These are phyloP conservation scores for Hyla sarda DNA, from an alignment of 2,113 vertebrate species.

Conservation along the genomic window DNA sequence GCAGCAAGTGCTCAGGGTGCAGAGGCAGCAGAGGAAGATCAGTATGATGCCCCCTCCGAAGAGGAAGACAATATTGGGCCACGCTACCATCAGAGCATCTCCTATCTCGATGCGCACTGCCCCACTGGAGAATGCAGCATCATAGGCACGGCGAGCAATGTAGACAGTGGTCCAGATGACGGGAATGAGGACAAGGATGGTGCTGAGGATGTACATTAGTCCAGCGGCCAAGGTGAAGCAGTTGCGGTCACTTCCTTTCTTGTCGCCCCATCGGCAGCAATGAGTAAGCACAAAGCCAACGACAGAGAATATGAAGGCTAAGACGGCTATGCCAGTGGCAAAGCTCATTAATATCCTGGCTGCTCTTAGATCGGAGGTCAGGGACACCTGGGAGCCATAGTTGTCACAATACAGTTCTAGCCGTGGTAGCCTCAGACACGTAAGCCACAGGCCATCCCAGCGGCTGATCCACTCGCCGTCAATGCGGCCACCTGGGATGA, in stretches of 20 bases:
- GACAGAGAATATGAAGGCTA: conserved; percentile 68
- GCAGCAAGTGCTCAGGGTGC: conserved; percentile 63
- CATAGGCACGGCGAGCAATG: conserved; percentile 79
- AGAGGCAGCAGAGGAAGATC: conserved; percentile 67
- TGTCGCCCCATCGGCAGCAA: background rate
- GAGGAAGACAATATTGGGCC: conserved; percentile 73
- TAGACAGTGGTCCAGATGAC: conserved; percentile 78
- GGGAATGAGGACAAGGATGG: conserved; percentile 73
- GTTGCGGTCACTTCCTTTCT: conserved; percentile 62
- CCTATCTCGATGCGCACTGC: conserved; percentile 79
- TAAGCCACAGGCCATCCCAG: conserved; percentile 95
- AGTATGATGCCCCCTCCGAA: conserved; percentile 75
- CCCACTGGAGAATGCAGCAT: conserved; percentile 75
- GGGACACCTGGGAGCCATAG: conserved; percentile 83
- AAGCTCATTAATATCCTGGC: conserved; percentile 88
- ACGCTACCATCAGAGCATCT: conserved; percentile 78
- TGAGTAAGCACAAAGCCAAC: conserved; percentile 62
- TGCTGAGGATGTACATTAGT: conserved; percentile 68
- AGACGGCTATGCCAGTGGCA: conserved; percentile 75
- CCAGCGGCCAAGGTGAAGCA: conserved; percentile 73
- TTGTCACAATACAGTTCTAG: conserved; percentile 87
- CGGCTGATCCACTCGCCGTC: conserved; percentile 74
- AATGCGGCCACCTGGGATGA: conserved; percentile 72
- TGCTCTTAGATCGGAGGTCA: conserved; percentile 78
- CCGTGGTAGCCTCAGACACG: conserved; percentile 81